phyloP scores from a whole-genome alignment of 2,888 invertebrate genomes.

The Pristionchus japonicus region DNA sequence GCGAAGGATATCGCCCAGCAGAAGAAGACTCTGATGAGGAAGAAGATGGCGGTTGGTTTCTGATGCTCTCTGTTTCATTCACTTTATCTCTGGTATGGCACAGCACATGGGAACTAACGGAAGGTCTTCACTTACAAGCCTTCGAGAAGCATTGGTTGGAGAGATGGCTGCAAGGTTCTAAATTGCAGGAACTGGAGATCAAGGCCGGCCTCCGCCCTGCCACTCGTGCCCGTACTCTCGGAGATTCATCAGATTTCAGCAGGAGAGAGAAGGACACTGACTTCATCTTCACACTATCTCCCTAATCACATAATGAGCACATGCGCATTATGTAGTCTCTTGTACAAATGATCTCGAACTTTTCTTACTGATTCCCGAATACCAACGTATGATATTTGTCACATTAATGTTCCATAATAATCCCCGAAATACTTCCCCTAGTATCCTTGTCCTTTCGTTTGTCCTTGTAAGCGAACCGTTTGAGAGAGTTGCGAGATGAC shows the following conservation, averaged over 20 bases:
- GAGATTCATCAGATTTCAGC: background rate
- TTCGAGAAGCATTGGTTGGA: background rate
- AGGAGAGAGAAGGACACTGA: background rate
- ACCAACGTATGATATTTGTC: background rate
- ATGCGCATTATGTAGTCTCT: conserved; percentile 18
- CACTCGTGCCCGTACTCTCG: background rate
- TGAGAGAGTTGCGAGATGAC: background rate
- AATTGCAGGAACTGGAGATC: background rate
- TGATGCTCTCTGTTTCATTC: background rate
- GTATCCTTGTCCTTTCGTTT: background rate
- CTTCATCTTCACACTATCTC: background rate
- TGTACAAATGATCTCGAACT: background rate
- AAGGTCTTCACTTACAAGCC: too few species aligned
- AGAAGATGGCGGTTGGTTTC: conserved; percentile 6
- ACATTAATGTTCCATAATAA: background rate
- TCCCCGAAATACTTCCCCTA: background rate
- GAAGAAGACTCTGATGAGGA: conserved; percentile 22
- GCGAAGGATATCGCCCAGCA: background rate
- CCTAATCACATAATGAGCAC: background rate
- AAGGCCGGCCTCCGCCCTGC: background rate
- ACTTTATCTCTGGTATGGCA: too few species aligned
- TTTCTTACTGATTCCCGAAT: background rate
- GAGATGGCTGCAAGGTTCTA: background rate
- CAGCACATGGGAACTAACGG: too few species aligned
- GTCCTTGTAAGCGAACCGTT: conserved; percentile 2